A percentile compares a stretch with the other conserved stretches of the same genome.
Evolutionary conservation across 2,113 vertebrate species (phyloP).

Genomic region (Ptychochromis oligacanthus): DNA sequence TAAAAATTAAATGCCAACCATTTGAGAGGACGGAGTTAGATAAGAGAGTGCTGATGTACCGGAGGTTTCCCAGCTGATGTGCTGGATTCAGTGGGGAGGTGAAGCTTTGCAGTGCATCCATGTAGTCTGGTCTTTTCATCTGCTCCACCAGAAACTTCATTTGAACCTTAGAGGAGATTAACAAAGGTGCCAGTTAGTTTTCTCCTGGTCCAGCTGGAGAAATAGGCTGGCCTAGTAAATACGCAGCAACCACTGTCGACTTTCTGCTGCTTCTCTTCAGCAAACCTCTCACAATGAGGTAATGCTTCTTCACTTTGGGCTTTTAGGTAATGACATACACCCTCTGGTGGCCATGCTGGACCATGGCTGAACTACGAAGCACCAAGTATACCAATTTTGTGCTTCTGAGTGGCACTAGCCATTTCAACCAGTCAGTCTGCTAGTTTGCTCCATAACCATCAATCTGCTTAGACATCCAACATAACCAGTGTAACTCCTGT

Average conservation of each 20-base stretch:
- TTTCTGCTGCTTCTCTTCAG: constrained; percentile 6
- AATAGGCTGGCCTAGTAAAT: neutral
- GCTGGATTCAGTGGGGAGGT: constrained; percentile 97
- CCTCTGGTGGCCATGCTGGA: constrained; percentile 11
- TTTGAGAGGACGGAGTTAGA: neutral
- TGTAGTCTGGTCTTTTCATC: constrained; percentile 97
- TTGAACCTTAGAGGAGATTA: constrained; percentile 86
- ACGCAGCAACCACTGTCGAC: neutral
- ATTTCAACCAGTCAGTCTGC: neutral
- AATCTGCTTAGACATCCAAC: neutral
- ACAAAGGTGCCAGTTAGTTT: neutral
- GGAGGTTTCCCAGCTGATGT: constrained; percentile 94
- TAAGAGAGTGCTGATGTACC: constrained; percentile 74
- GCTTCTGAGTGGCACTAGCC: neutral
- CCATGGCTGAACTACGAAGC: neutral
- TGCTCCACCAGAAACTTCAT: constrained; percentile 99
- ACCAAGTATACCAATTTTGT: neutral
- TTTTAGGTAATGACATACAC: neutral
- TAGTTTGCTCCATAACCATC: neutral
- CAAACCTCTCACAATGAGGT: neutral
- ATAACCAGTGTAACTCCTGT: neutral
- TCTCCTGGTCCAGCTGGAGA: neutral
- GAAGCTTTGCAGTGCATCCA: constrained; percentile 97
- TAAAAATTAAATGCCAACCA: constrained; percentile 7
- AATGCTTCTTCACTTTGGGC: neutral